phyloP scores from a whole-genome alignment of 2,888 invertebrate species.

The Lymantria dispar region DNA sequence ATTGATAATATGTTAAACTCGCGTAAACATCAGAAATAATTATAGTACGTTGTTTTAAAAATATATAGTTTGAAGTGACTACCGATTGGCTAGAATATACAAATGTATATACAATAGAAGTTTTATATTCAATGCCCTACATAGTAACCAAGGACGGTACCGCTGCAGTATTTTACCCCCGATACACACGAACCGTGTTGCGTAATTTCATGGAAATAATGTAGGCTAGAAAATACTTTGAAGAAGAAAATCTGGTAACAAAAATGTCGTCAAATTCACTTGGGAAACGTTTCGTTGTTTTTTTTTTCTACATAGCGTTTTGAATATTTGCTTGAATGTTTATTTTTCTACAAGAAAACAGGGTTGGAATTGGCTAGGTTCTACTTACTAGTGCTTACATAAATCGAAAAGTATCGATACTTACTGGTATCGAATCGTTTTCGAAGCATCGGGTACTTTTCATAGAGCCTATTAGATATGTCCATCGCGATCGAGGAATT shows the following conservation, averaged over 20 bases:
- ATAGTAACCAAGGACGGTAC: constrained; percentile 3
- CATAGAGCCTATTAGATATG: no score
- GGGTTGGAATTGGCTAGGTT: constrained; percentile 11
- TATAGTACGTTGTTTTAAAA: no score
- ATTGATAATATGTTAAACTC: no score
- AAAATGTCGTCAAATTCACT: constrained; percentile 18
- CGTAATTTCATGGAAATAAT: constrained; percentile 6
- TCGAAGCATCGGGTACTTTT: no score
- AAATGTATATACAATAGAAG: constrained; percentile 1
- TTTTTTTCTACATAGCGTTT: constrained; percentile 22
- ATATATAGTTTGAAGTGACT: no score
- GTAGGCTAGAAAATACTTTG: constrained; percentile 2
- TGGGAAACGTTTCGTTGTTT: not conserved
- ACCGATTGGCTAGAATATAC: not conserved
- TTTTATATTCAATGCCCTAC: constrained; percentile 6
- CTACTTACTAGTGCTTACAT: no score
- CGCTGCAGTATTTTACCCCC: constrained; percentile 12
- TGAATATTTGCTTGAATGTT: constrained; percentile 15
- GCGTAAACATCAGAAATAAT: no score
- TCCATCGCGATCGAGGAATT: no score
- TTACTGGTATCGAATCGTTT: no score
- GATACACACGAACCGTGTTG: not conserved
- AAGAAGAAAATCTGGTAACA: constrained; percentile 15
- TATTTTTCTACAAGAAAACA: constrained; percentile 14
- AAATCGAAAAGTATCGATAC: no score